These are phyloP conservation scores for Heliothis virescens DNA, from an alignment of 1,140 invertebrate genomes.

Conservation along the genomic window DNA sequence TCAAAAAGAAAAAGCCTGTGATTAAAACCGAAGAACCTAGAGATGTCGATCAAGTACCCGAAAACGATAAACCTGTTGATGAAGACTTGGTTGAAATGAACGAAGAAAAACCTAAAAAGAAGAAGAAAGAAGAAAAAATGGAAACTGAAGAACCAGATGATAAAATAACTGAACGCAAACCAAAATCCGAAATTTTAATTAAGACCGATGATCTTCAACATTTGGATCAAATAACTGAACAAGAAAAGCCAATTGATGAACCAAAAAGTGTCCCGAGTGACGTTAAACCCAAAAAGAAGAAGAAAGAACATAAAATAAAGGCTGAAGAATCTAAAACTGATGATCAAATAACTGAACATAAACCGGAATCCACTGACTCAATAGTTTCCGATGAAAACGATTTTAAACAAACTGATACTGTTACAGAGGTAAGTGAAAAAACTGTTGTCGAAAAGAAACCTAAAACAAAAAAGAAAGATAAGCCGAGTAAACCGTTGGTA, in stretches of 20 bases:
- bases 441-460: slow-evolving; percentile 2
- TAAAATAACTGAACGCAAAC: too few relatives aligned
- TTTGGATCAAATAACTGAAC: neutral
- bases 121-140: neutral
- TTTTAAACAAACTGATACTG: neutral
- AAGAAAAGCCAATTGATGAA: neutral
- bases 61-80: neutral
- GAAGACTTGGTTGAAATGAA: too few relatives aligned
- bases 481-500: slow-evolving; percentile 27
- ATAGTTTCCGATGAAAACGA: neutral
- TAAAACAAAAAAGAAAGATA: slow-evolving; percentile 38
- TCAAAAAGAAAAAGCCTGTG: slow-evolving; percentile 7
- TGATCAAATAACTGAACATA: too few relatives aligned
- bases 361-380: neutral
- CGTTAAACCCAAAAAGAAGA: neutral
- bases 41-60: neutral
- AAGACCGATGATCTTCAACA: too few relatives aligned
- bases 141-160: neutral
- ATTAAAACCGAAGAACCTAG: neutral
- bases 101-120: neutral
- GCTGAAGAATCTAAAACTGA: neutral
- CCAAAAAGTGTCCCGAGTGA: neutral
- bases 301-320: neutral
- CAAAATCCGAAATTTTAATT: too few relatives aligned
- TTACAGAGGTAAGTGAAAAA: slow-evolving; percentile 6